A percentile compares a stretch with the other conserved stretches of the same genome.
Evolutionary conservation across 2,888 invertebrate genomes (phyloP).

Genomic region (Neoitamus cyanurus): DNA sequence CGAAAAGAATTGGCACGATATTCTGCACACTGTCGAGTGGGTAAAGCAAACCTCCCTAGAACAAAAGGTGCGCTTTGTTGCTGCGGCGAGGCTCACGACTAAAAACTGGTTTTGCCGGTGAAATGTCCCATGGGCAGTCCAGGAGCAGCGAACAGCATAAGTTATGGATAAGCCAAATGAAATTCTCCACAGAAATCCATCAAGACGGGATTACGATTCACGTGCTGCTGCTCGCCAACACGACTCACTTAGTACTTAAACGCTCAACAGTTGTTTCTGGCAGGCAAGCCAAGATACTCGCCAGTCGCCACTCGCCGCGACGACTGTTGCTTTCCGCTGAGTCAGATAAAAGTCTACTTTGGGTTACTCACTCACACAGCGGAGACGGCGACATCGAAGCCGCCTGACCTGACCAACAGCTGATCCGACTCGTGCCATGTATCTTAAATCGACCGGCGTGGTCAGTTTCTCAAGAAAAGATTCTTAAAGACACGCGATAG

Average conservation of each 20-base stretch:
- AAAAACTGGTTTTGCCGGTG: constrained; percentile 33
- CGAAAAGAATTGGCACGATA: constrained; percentile 3
- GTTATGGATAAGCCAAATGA: not conserved
- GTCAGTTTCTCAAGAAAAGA: not conserved
- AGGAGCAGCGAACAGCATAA: not conserved
- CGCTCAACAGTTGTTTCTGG: constrained; percentile 40
- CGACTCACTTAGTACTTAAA: constrained; percentile 24
- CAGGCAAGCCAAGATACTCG: not conserved
- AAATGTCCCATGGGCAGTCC: not conserved
- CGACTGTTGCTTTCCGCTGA: constrained; percentile 17
- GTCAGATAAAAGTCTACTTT: constrained; percentile 7
- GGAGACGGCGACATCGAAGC: not conserved
- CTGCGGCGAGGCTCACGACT: not conserved
- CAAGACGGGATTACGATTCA: not conserved
- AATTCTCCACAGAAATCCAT: not conserved
- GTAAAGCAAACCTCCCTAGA: not conserved
- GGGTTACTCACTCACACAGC: not conserved
- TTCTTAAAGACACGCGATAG: not conserved
- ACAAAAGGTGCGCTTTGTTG: not conserved
- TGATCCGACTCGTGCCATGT: not conserved
- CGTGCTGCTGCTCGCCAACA: constrained; percentile 28
- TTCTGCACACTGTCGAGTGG: not conserved
- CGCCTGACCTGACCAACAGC: constrained; percentile 25
- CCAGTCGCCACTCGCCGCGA: not conserved
- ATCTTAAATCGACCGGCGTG: not conserved